Evolutionary conservation across 2,888 invertebrate species (phyloP).

Genomic region (Hetaerina titia): DNA sequence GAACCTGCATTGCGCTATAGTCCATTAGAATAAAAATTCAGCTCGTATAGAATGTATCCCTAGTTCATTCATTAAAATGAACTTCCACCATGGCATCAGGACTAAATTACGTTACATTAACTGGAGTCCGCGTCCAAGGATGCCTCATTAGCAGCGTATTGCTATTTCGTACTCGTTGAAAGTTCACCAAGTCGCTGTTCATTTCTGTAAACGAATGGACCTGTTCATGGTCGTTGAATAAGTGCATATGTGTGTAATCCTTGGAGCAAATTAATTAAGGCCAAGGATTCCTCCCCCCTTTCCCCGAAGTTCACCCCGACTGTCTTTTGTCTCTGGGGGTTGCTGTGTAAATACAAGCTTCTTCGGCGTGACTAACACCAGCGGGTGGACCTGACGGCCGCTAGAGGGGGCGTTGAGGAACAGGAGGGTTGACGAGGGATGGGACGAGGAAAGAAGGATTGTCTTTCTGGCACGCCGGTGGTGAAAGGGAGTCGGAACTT

Average conservation of each 20-base stretch:
- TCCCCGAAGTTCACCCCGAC: not conserved
- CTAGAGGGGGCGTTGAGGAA: not conserved
- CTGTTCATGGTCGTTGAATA: constrained; percentile 14
- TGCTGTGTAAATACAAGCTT: not conserved
- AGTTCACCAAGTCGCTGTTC: not conserved
- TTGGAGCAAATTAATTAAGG: constrained; percentile 48
- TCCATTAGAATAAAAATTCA: not conserved
- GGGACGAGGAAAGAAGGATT: not conserved
- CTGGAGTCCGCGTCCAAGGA: not conserved
- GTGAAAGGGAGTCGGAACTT: no score
- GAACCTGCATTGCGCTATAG: not conserved
- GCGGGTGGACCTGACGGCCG: constrained; percentile 7
- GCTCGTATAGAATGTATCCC: not conserved
- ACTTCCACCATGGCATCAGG: not conserved
- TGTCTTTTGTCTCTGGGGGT: constrained; percentile 13
- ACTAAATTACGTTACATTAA: constrained; percentile 19
- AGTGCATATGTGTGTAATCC: constrained; percentile 40
- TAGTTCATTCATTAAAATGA: not conserved
- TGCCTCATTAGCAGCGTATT: not conserved
- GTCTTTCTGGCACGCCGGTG: not conserved
- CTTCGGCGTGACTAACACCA: constrained; percentile 11
- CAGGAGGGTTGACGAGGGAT: not conserved
- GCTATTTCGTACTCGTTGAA: not conserved
- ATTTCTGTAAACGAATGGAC: not conserved
- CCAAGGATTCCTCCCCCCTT: not conserved